Evolutionary conservation across 2,797 vertebrate genomes (phyloP).

Genomic region (Spizella passerina): DNA sequence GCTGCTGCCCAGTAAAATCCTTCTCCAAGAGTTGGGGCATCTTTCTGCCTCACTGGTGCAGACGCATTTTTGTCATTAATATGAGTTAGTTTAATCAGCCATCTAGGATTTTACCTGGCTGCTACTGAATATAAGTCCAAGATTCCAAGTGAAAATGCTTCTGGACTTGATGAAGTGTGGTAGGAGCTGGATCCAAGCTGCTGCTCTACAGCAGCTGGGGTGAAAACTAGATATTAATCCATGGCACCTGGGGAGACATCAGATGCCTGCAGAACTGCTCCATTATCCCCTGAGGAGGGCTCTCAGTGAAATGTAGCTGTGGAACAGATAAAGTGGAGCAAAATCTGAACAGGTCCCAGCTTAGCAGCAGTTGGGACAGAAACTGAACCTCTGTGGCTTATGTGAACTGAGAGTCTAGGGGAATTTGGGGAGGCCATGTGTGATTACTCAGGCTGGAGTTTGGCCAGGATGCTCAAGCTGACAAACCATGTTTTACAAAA

Average conservation of each 20-base stretch:
- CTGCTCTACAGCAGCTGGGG: not conserved
- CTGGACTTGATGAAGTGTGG: not conserved
- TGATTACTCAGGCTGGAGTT: not conserved
- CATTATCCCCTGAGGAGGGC: not conserved
- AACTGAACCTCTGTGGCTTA: not conserved
- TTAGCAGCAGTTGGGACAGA: not conserved
- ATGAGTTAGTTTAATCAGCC: not conserved
- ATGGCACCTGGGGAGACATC: fast-evolving
- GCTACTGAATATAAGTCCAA: not conserved
- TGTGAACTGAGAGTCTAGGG: not conserved
- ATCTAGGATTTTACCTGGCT: not conserved
- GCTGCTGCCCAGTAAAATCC: not conserved
- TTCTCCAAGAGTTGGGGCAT: not conserved
- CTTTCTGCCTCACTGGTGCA: not conserved
- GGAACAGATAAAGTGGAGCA: not conserved
- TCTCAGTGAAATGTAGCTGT: not conserved
- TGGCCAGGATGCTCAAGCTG: not conserved
- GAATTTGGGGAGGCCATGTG: not conserved
- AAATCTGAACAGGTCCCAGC: not conserved
- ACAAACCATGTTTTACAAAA: not conserved
- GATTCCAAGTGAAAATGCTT: not conserved
- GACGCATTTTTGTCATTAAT: not conserved
- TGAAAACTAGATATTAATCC: not conserved
- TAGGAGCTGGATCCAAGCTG: not conserved
- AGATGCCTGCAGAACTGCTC: not conserved